These are phyloP conservation scores for Troides aeacus DNA, from an alignment of 2,888 invertebrate species.

Conservation along the genomic window DNA sequence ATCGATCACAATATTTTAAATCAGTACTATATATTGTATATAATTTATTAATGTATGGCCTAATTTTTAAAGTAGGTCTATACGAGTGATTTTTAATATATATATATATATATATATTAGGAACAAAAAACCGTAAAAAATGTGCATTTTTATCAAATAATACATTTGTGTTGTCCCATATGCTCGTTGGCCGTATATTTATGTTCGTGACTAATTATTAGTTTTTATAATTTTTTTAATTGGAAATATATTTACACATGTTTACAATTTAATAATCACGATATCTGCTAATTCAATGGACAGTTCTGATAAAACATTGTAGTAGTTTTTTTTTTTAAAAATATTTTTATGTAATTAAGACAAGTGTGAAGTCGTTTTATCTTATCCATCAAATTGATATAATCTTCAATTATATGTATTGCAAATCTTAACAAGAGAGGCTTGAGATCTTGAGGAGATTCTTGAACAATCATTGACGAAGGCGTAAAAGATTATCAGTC, in stretches of 20 bases:
- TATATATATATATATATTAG: background rate
- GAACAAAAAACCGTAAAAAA: no score
- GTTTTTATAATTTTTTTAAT: background rate
- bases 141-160: no score
- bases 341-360: conserved; percentile 6
- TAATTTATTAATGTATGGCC: background rate
- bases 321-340: conserved; percentile 14
- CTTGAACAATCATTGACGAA: background rate
- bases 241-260: background rate
- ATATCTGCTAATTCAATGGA: background rate
- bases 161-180: no score
- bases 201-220: background rate
- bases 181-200: background rate
- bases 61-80: background rate
- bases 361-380: conserved; percentile 1
- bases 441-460: background rate
- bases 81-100: background rate
- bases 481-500: conserved; percentile 10
- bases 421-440: background rate
- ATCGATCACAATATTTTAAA: background rate
- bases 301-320: conserved; percentile 5
- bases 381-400: background rate
- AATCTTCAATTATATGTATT: background rate
- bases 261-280: conserved; percentile 3
- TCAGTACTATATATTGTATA: background rate